A percentile compares a stretch with the other conserved stretches of the same genome.
phyloP scores from a whole-genome alignment of 2,797 vertebrate genomes.

The Acrocephalus scirpaceus region DNA sequence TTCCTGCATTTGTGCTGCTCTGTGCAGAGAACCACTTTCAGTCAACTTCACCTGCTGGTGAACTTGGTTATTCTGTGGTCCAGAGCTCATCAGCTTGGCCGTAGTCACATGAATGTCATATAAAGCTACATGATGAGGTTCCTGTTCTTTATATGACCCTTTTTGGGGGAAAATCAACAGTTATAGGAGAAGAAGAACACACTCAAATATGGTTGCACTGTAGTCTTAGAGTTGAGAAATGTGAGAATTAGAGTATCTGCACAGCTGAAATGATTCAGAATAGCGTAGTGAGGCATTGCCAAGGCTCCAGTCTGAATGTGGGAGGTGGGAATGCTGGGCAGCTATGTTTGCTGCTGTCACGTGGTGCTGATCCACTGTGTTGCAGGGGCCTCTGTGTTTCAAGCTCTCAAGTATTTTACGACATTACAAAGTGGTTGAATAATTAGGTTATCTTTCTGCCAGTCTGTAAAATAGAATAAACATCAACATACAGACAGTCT shows the following conservation, averaged over 20 bases:
- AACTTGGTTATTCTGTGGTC: not conserved
- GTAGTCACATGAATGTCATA: not conserved
- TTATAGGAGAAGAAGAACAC: not conserved
- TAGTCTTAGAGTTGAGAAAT: not conserved
- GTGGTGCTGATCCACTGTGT: not conserved
- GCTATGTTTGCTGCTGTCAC: conserved; percentile 1
- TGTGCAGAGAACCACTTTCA: not conserved
- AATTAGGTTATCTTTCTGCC: not conserved
- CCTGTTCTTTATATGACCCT: not conserved
- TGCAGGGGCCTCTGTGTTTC: not conserved
- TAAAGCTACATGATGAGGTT: not conserved
- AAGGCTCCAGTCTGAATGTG: not conserved
- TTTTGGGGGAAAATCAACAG: not conserved
- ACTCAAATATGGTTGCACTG: not conserved
- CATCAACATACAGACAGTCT: not conserved
- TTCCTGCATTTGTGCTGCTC: not conserved
- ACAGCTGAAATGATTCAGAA: not conserved
- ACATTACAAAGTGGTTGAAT: not conserved
- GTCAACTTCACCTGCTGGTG: not conserved
- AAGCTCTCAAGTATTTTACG: not conserved
- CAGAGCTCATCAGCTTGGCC: not conserved
- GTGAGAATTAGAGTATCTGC: not conserved
- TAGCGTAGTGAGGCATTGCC: not conserved
- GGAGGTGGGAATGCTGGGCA: conserved; percentile 25
- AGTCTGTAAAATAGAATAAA: not conserved